Evolutionary conservation across 2,113 vertebrate species (phyloP).

Genomic region (Rhodinocichla rosea): DNA sequence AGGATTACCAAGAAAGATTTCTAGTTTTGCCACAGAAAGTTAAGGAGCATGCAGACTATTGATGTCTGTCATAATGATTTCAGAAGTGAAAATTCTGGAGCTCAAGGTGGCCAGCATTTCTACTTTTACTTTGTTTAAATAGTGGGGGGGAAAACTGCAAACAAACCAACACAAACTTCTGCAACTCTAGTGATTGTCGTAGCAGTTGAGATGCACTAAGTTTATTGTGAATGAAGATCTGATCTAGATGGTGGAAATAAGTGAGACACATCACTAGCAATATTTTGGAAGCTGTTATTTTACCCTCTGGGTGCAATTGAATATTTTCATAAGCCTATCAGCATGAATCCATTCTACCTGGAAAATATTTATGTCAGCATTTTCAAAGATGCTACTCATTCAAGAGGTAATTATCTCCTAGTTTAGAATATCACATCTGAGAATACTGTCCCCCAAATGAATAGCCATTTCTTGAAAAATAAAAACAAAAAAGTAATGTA

Average conservation of each 20-base stretch:
- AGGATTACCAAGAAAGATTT: not conserved
- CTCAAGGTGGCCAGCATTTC: not conserved
- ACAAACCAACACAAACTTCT: not conserved
- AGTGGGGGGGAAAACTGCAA: not conserved
- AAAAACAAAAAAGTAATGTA: not conserved
- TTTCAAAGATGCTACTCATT: constrained; percentile 16
- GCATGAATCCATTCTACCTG: not conserved
- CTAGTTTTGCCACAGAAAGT: not conserved
- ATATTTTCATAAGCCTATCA: not conserved
- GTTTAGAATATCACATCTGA: not conserved
- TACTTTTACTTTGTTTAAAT: not conserved
- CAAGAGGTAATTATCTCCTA: constrained; percentile 19
- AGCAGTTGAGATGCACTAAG: not conserved
- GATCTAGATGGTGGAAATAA: not conserved
- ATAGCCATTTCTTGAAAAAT: not conserved
- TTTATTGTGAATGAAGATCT: not conserved
- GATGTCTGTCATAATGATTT: not conserved
- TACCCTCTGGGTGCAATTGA: not conserved
- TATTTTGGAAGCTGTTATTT: not conserved
- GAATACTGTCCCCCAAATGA: not conserved
- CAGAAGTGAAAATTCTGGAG: not conserved
- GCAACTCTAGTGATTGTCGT: rapidly evolving
- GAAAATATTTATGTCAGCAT: constrained; percentile 5
- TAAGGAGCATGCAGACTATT: not conserved
- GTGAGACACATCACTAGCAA: not conserved